A percentile compares a stretch with the other conserved stretches of the same genome.
Conservation (phyloP, 2,113 vertebrate species). For the Apodemus speciosus region DNA sequence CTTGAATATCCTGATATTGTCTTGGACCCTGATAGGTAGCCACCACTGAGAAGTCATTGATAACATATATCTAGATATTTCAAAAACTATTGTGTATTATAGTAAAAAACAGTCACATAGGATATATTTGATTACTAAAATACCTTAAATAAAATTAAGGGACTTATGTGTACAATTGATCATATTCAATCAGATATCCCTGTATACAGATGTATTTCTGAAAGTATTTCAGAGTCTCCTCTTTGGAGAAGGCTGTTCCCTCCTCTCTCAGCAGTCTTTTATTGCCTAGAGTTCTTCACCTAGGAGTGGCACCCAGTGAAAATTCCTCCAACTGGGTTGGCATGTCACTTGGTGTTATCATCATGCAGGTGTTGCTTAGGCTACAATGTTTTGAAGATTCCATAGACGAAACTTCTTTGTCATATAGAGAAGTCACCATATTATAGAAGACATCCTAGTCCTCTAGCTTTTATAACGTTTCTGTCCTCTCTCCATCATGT, state of each 20-base stretch:
- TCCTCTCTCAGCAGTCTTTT: neutral
- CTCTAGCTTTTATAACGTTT: neutral
- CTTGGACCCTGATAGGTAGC: neutral
- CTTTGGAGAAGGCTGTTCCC: neutral
- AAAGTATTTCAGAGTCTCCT: neutral
- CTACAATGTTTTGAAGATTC: too few relatives aligned
- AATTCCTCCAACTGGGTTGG: neutral
- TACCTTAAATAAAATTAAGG: neutral
- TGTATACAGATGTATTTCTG: neutral
- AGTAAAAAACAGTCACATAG: neutral
- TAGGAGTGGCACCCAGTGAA: too few relatives aligned
- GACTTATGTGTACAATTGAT: neutral
- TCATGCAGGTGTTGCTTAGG: neutral
- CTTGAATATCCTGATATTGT: neutral
- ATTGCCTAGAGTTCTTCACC: neutral
- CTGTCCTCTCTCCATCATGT: neutral
- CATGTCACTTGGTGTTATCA: neutral
- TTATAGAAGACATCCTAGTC: neutral
- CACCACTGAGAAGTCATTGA: neutral
- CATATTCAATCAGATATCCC: neutral
- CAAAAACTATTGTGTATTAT: neutral
- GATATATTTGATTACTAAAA: neutral
- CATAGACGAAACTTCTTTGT: neutral
- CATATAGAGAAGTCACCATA: neutral
- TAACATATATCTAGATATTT: neutral